phyloP scores from a whole-genome alignment of 2,113 vertebrate genomes.

The Pachyramphus minor region DNA sequence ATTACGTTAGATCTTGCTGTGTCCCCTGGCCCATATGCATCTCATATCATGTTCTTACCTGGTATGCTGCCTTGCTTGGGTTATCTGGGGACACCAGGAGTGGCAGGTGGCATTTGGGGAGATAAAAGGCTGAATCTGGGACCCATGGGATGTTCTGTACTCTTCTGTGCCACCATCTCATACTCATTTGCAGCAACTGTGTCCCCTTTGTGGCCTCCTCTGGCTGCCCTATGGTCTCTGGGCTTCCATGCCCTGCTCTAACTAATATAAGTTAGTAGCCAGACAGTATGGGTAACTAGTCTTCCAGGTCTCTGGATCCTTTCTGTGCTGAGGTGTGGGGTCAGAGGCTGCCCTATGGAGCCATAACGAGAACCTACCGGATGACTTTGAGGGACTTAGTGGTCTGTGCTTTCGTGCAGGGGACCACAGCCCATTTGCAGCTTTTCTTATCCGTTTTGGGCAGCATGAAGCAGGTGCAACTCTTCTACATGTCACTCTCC shows the following conservation, averaged over 20 bases:
- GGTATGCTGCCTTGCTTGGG: neutral
- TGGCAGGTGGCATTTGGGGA: neutral
- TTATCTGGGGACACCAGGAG: neutral
- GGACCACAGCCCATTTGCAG: neutral
- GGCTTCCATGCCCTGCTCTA: neutral
- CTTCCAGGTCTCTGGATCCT: neutral
- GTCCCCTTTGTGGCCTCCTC: neutral
- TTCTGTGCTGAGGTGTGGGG: neutral
- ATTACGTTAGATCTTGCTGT: neutral
- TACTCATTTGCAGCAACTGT: neutral
- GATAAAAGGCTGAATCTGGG: neutral
- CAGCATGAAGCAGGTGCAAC: neutral
- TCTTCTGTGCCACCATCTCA: neutral
- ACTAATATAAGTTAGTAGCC: neutral
- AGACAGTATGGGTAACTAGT: neutral
- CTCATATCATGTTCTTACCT: rapidly evolving
- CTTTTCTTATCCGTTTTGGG: neutral
- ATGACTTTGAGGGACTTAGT: neutral
- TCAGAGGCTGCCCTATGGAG: neutral
- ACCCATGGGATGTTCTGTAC: neutral
- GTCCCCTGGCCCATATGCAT: neutral
- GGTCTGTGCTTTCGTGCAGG: neutral
- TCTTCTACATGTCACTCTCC: neutral
- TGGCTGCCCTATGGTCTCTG: neutral
- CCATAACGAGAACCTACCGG: rapidly evolving